Evolutionary conservation across 2,888 invertebrate species (phyloP), one percentile per base, ranked within the genome.

Genomic region (Amphipoea lucens): DNA sequence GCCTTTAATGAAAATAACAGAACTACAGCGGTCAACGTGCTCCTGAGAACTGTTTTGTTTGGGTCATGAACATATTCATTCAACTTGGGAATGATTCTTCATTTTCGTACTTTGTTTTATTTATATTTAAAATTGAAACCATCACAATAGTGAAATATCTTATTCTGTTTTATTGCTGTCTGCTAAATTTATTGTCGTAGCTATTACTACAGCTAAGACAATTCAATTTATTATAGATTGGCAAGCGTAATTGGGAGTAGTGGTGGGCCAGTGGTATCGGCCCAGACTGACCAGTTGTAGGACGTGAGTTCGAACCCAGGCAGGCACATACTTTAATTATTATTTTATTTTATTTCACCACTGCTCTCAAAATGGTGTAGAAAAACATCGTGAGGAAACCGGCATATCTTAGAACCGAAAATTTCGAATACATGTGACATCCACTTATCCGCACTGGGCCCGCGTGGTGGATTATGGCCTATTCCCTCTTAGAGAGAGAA

Each of bases 21-120:
- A 91, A 91, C 82, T 69, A 88, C 89, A 79, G 91, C 90, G 95
- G 94, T 95, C 93, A 91, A 91, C 89, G 95, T 89, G 89, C 95
- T 82, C 88, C 91, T 95, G 95, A 90, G 95, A 95, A 93, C 79
- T 89, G 85, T 89, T 84, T 81, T 87, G 84, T 88, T 89, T 79
- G 74, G 84, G 84, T 85, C 69, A 82, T 81, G 76, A 68, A 54
- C 60, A 66, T 81, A 79, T 85, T 88, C 4, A 60, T 60, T 82
- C n/a, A 42, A 83, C 79, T 75, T 60, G 54, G 20, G n/a, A 67
- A 71, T n/a, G 17, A 57, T 63, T 79, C 40, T n/a, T 65, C 29
- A 74, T 48, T 62, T 76, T 76, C 62, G 14, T 48, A 63, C 51
- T n/a, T 76, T 62, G 70, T 40, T 71, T 48, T 36, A 63, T 20